Base-by-base conservation (phyloP, 2,888 invertebrate species). In the Loripinus fragilis region DNA sequence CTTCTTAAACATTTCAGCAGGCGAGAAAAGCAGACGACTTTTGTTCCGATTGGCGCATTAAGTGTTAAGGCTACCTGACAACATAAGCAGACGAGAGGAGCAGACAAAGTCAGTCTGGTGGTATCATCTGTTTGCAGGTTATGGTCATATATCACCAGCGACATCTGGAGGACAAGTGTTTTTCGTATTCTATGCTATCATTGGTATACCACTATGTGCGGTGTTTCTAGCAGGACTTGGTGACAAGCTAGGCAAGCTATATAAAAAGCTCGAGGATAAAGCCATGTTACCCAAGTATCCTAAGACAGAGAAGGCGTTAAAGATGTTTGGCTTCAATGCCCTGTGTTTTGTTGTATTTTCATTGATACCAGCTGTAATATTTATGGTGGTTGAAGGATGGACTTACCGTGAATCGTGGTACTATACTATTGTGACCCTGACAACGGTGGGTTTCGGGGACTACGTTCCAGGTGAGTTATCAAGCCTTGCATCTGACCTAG, bases 391-490 rank as follows among this genome's bases (percentile, higher is more conserved):
- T 2, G 87, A 88, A 69, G 80, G 77, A 25, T 89, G 89, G 89
- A 76, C 80, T 2, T 89, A 83, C 64, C 68, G 80, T 15, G 83
- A 86, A 38, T 60, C 86, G 17, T 66, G 88, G 33, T 89, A 89
- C 64, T 89, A 84, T 41, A 77, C 81, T 12, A 65, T 88, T 38
- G 82, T 88, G 17, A 87, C 89, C 0, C 66, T 89, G 41, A 88
- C 86, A 33, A 88, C 87, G 7, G 72, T 87, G 0, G 88, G 88
- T 12, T 87, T 87, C 60, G 87, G 60, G 5, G 81, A 89, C 71
- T 86, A 80, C 42, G 86, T 88, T 12, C 78, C 86, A 50, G 87
- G 88, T 89, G 33, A 52, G 52, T n/a, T n/a, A n/a, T n/a, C n/a
- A n/a, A n/a, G n/a, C n/a, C n/a, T n/a, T n/a, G n/a, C n/a, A n/a